These are phyloP conservation scores for Thecophora atra DNA, from an alignment of 2,888 invertebrate genomes.

Conservation along the genomic window DNA sequence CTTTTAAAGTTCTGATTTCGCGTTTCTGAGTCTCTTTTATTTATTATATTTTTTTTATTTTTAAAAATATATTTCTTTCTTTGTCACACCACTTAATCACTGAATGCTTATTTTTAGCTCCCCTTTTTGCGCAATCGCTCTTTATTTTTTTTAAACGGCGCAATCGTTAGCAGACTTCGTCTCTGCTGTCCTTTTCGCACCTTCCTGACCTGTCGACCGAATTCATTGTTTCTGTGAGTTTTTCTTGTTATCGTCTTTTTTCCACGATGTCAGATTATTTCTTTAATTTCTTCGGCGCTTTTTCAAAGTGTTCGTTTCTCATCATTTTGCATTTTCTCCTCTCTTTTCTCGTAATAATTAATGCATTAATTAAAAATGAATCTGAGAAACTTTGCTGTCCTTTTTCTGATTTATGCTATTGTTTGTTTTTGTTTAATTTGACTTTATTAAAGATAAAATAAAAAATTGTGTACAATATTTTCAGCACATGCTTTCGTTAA, in stretches of 20 bases:
- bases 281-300: not conserved
- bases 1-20: too few relatives aligned
- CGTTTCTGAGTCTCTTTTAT: too few relatives aligned
- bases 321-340: not conserved
- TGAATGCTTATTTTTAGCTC: not conserved
- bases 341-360: not conserved
- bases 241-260: not conserved
- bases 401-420: not conserved
- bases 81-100: not conserved
- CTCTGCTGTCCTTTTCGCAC: not conserved
- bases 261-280: not conserved
- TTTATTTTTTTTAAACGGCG: not conserved
- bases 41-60: too few relatives aligned
- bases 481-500: not conserved
- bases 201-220: not conserved
- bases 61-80: too few relatives aligned
- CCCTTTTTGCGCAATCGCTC: not conserved
- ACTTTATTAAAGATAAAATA: not conserved
- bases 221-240: not conserved
- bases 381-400: not conserved
- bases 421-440: slow-evolving; percentile 3
- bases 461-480: too few relatives aligned
- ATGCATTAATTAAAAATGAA: not conserved
- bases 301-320: not conserved
- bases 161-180: not conserved